Evolutionary conservation across 2,797 vertebrate genomes (phyloP).

Genomic region (Sebastes taczanowskii): DNA sequence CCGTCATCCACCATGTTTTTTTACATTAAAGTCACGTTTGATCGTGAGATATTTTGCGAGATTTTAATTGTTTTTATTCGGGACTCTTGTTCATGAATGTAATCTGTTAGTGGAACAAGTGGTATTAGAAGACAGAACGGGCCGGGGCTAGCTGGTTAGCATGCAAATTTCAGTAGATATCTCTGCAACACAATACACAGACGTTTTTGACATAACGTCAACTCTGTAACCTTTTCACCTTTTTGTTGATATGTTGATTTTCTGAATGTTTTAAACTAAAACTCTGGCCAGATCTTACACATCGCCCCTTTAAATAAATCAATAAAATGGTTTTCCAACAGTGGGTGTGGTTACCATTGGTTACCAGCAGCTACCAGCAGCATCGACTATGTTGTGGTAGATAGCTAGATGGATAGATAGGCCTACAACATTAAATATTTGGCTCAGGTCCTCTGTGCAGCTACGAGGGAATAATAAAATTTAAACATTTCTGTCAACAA

Average conservation of each 20-base stretch:
- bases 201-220: neutral
- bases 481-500: neutral
- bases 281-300: neutral
- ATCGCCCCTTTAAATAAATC: neutral
- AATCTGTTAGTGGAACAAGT: too few species aligned
- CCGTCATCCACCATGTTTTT: too few species aligned
- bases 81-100: too few species aligned
- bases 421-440: neutral
- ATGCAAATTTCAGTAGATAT: neutral
- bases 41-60: too few species aligned
- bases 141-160: neutral
- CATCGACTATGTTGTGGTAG: neutral
- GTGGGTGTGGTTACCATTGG: neutral
- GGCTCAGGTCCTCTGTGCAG: neutral
- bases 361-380: neutral
- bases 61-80: too few species aligned
- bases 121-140: neutral
- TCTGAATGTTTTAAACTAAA: neutral
- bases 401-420: neutral
- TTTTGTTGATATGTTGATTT: neutral
- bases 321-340: neutral
- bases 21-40: too few species aligned
- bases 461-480: rapidly evolving
- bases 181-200: too few species aligned
- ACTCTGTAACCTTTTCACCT: neutral